phyloP scores from a whole-genome alignment of 1,140 invertebrate genomes.

The Drosophila paulistorum region DNA sequence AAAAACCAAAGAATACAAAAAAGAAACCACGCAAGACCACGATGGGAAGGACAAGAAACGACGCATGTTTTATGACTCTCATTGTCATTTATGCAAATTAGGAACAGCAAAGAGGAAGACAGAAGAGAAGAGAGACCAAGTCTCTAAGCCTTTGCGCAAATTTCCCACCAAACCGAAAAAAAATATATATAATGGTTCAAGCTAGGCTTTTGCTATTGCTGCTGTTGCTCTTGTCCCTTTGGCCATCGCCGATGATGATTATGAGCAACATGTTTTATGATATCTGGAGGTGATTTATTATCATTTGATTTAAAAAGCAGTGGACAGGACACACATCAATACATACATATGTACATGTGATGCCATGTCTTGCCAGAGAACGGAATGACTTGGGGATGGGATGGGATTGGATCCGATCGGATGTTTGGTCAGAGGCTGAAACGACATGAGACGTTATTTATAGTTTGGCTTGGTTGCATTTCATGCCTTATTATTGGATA shows the following conservation, averaged over 20 bases:
- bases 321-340: conserved; percentile 80
- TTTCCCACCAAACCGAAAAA: conserved; percentile 58
- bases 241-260: conserved; percentile 42
- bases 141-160: conserved; percentile 71
- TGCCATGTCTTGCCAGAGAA: conserved; percentile 28
- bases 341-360: conserved; percentile 21
- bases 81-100: conserved; percentile 82
- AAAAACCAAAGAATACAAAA: conserved; percentile 17
- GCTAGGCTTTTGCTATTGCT: conserved; percentile 6
- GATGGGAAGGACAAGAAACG: conserved; percentile 62
- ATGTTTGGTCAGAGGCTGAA: conserved; percentile 35
- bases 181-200: background rate
- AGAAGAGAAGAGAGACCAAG: conserved; percentile 43
- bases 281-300: conserved; percentile 83
- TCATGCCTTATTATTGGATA: conserved; percentile 72
- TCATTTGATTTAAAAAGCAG: conserved; percentile 83
- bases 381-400: too few species aligned
- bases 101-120: conserved; percentile 48
- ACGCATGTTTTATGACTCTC: conserved; percentile 82
- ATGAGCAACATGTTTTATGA: conserved; percentile 82
- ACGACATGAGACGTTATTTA: conserved; percentile 67
- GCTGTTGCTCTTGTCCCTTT: conserved; percentile 32
- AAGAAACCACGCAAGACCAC: conserved; percentile 36
- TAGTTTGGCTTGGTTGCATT: conserved; percentile 64
- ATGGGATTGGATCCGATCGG: background rate